Evolutionary conservation across 2,888 invertebrate genomes (phyloP).

Genomic region (Nemurella pictetii): DNA sequence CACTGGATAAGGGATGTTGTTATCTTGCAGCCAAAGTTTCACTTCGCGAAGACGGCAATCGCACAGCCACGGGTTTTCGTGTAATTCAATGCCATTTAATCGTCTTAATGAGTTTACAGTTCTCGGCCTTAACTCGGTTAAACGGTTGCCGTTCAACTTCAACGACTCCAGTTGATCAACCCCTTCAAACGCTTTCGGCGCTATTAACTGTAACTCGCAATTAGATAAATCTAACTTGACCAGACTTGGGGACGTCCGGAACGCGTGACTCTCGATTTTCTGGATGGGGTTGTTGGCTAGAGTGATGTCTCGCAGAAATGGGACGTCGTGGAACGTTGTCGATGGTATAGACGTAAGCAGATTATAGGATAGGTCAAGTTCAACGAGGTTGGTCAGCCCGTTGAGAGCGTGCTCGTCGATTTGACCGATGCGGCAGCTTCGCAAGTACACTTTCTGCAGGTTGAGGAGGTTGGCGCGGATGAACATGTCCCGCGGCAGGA

Average conservation of each 20-base stretch:
- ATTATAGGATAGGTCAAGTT: constrained; percentile 86
- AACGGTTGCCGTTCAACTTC: constrained; percentile 79
- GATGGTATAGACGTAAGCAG: constrained; percentile 79
- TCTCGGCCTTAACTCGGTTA: constrained; percentile 70
- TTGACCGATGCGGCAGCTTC: constrained; percentile 81
- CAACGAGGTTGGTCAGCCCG: constrained; percentile 85
- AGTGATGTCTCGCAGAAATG: constrained; percentile 79
- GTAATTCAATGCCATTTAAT: constrained; percentile 78
- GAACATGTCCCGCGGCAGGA: constrained; percentile 81
- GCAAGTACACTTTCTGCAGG: constrained; percentile 82
- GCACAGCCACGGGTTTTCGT: constrained; percentile 88
- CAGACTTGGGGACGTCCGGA: constrained; percentile 72
- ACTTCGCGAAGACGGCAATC: constrained; percentile 81
- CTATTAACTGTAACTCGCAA: constrained; percentile 78
- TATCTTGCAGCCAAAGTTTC: constrained; percentile 78
- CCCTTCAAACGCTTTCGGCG: constrained; percentile 75
- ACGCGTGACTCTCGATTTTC: constrained; percentile 74
- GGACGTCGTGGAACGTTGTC: constrained; percentile 75
- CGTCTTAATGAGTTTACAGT: constrained; percentile 74
- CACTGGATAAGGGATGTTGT: constrained; percentile 75
- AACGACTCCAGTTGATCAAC: constrained; percentile 75
- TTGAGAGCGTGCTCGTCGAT: constrained; percentile 84
- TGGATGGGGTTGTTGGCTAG: constrained; percentile 81
- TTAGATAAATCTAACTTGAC: constrained; percentile 83
- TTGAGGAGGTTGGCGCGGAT: constrained; percentile 78